Base-by-base conservation (phyloP, 2,797 vertebrate species). In the Pseudomugil gertrudae region DNA sequence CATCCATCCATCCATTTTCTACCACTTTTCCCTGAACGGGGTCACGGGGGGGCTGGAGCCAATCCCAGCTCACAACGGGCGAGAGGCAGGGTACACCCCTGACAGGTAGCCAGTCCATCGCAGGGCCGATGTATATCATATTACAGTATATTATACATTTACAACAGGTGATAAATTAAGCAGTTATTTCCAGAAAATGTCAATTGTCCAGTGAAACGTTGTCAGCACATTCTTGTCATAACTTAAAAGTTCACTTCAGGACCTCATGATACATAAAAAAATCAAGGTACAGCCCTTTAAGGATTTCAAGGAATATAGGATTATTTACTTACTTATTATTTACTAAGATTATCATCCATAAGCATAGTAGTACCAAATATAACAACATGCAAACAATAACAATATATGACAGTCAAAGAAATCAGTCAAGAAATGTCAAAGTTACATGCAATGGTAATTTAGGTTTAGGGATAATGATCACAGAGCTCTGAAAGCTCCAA, bases 381-480 rank as follows among this genome's bases (percentile, higher is more conserved):
- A 23, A 10, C 23, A 26, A 50, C 13, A 26, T 14, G 2, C 23
- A 48, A 26, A 15, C 23, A 50, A 43, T 43, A 43, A 19, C 6
- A 3, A 43, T n/a, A 19, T 19, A 43, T 43, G 38, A 1, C 17
- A 38, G 50, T 76, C 67, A 72, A 50, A n/a, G n/a, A n/a, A n/a
- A n/a, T n/a, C 23, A 58, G 9, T 7, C 5, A 36, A 15, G 38
- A 63, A 63, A 75, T 58, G 58, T 76, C 54, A 71, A 24, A 66
- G n/a, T 69, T 56, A 75, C 66, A 74, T 54, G 48, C 45, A 66
- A 61, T 69, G 32, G 26, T 70, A 38, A 26, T 33, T 17, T 11
- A 26, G 19, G 57, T 32, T n/a, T 9, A 26, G 19, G 59, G 29
- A 48, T 24, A n/a, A 30, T 64, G 57, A 70, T 74, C 50, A 29